phyloP scores from a whole-genome alignment of 2,113 vertebrate genomes.

The Ahaetulla prasina region DNA sequence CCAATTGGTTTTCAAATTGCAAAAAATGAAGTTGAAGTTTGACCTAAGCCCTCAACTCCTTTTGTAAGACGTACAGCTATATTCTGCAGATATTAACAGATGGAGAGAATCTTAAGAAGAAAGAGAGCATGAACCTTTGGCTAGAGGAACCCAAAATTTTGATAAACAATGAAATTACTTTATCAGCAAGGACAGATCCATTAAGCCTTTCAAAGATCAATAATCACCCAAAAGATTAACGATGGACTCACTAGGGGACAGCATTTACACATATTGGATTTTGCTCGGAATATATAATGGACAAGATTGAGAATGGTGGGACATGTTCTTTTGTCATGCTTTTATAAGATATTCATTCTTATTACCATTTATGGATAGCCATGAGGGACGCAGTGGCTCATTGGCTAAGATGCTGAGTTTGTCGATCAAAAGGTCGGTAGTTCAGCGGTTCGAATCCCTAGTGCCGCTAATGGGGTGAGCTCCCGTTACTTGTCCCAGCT shows the following conservation, averaged over 20 bases:
- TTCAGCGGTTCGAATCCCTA: too few relatives aligned
- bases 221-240: not conserved
- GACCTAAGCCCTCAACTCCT: slow-evolving; percentile 47
- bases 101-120: slow-evolving; percentile 10
- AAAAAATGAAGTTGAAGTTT: slow-evolving; percentile 38
- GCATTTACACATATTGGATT: not conserved
- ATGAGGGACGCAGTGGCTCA: too few relatives aligned
- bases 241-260: not conserved
- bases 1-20: slow-evolving; percentile 55
- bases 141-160: slow-evolving; percentile 18
- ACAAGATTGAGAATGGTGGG: not conserved
- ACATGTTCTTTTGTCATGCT: not conserved
- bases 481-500: too few relatives aligned
- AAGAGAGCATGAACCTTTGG: slow-evolving; percentile 16
- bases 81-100: slow-evolving; percentile 56
- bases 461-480: too few relatives aligned
- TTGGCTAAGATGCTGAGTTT: too few relatives aligned
- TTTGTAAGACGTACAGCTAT: slow-evolving; percentile 56
- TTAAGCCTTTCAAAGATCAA: not conserved
- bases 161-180: slow-evolving; percentile 18
- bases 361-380: not conserved
- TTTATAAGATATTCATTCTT: not conserved
- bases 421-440: too few relatives aligned
- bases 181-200: slow-evolving; percentile 8
- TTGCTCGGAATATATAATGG: not conserved